Evolutionary conservation across 2,113 vertebrate species (phyloP).

Genomic region (Vulpes lagopus): DNA sequence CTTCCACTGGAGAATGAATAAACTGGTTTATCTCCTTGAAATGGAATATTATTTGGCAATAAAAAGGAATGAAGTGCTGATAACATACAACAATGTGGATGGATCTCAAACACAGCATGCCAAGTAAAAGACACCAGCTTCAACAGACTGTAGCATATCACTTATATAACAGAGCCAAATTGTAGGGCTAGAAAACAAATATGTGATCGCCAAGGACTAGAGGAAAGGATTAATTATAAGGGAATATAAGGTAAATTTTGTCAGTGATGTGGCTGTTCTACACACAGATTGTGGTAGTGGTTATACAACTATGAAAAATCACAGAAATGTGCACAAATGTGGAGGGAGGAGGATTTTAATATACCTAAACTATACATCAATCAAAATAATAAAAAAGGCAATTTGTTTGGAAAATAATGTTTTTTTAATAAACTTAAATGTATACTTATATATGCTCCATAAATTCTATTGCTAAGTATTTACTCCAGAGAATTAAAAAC

Average conservation of each 20-base stretch:
- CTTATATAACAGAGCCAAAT: neutral
- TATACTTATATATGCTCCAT: neutral
- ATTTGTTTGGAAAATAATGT: neutral
- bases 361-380: neutral
- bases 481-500: neutral
- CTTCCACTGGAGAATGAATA: neutral
- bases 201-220: neutral
- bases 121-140: neutral
- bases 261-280: neutral
- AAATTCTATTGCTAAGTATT: neutral
- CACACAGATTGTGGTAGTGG: neutral
- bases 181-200: neutral
- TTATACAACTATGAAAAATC: neutral
- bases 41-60: neutral
- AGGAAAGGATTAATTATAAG: neutral
- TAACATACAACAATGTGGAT: neutral
- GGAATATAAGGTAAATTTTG: neutral
- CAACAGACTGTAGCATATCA: neutral
- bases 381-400: neutral
- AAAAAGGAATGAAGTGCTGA: neutral
- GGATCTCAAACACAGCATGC: neutral
- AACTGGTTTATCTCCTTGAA: neutral
- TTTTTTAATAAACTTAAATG: neutral
- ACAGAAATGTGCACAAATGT: neutral
- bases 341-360: neutral